Evolutionary conservation across 2,888 invertebrate genomes (phyloP).

Genomic region (Patella caerulea): DNA sequence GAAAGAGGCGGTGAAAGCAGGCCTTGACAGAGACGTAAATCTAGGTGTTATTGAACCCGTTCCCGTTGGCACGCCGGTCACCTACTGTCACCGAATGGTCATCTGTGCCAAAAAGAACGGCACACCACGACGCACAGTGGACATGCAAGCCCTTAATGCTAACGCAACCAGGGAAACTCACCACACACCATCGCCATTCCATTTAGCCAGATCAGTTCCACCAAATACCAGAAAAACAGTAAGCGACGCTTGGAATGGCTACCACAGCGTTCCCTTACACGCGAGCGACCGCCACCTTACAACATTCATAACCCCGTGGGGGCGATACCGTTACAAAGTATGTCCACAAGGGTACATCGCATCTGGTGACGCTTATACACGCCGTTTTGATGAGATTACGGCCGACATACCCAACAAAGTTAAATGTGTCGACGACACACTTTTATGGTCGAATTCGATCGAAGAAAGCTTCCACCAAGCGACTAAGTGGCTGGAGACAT

Average conservation of each 20-base stretch:
- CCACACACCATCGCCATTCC: slow-evolving; percentile 35
- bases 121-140: slow-evolving; percentile 42
- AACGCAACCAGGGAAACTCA: slow-evolving; percentile 29
- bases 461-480: slow-evolving; percentile 42
- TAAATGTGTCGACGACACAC: slow-evolving; percentile 47
- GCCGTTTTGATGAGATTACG: slow-evolving; percentile 49
- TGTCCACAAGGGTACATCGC: slow-evolving; percentile 6
- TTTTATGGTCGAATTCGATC: slow-evolving; percentile 37
- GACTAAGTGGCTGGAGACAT: slow-evolving; percentile 40
- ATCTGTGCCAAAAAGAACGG: slow-evolving; percentile 40
- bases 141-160: slow-evolving; percentile 36
- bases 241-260: slow-evolving; percentile 36
- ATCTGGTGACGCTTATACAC: slow-evolving; percentile 46
- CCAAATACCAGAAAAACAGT: slow-evolving; percentile 36
- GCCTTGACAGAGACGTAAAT: slow-evolving; percentile 26
- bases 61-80: slow-evolving; percentile 44
- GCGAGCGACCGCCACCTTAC: slow-evolving; percentile 39
- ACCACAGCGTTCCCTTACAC: slow-evolving; percentile 33
- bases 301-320: slow-evolving; percentile 43
- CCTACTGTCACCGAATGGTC: slow-evolving; percentile 48
- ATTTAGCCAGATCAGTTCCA: slow-evolving; percentile 34
- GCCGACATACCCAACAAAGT: slow-evolving; percentile 48
- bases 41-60: slow-evolving; percentile 46
- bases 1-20: slow-evolving; percentile 31
- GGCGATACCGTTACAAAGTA: slow-evolving; percentile 37